Base-by-base conservation (phyloP, 2,113 vertebrate species). In the Engystomops pustulosus region DNA sequence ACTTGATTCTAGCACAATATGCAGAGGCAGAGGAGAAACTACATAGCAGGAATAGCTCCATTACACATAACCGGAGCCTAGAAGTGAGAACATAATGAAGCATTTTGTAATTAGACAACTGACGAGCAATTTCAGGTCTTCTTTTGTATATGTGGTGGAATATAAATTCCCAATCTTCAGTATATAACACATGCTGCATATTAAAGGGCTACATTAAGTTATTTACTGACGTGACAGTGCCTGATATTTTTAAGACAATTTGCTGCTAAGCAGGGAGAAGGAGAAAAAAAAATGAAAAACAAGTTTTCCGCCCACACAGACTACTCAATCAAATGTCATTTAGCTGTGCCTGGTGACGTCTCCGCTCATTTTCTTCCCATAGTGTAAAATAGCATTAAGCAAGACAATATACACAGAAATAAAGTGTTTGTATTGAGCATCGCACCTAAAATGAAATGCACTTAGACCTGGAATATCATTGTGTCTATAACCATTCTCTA, bases 271-370 rank as follows among this genome's bases (percentile, higher is more conserved):
- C 74, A 79, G 83, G 34, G 75, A 51, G 38, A 74, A 27, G 14
- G 44, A 18, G 30, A 6, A 10, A 27, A 75, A 58, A 75, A 58
- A 81, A 81, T 4, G 38, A 84, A 84, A 85, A 85, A 79, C 75
- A 70, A 58, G 74, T 70, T 85, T 85, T 85, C 62, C 74, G 7
- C 83, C 83, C 83, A 85, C 83, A 85, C 74, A 84, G 60, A 85
- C 83, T 58, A 53, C 36, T 85, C 75, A 85, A 85, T 70, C 83
- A 85, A 70, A 79, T 85, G 83, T 79, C 83, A 79, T 85, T 78
- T 79, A 79, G 62, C 75, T 79, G 62, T 58, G 49, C 62, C 41
- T 58, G 15, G 49, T 79, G 83, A 85, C 49, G 75, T 79, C 72
- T 78, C 82, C 45, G 45, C 65, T 84, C 25, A 79, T 85, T 78